These are phyloP conservation scores for Lophura nycthemera DNA, from an alignment of 2,113 vertebrate species.

Conservation along the genomic window DNA sequence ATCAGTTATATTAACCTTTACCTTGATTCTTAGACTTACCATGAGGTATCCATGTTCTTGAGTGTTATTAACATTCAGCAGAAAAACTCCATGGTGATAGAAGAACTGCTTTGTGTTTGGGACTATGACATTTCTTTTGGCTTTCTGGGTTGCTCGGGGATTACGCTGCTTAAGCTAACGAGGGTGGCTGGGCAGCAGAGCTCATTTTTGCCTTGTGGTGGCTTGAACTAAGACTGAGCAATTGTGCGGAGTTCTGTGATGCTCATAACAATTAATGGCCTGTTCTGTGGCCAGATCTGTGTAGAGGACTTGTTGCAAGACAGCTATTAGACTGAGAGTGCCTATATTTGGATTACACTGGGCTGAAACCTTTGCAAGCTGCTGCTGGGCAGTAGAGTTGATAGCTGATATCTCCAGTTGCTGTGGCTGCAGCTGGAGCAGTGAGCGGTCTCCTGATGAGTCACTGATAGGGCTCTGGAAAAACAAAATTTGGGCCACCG, in stretches of 20 bases:
- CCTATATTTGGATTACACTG: not conserved
- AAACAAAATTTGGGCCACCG: accelerated
- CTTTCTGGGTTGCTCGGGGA: not conserved
- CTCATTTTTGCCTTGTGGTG: not conserved
- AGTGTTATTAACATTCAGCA: not conserved
- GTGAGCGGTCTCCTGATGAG: not conserved
- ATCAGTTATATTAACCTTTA: not conserved
- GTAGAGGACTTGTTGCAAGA: not conserved
- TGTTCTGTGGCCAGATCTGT: not conserved
- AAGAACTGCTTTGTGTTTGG: not conserved
- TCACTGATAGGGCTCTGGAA: not conserved
- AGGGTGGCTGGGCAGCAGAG: not conserved
- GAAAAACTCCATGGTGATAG: not conserved
- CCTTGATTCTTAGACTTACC: not conserved
- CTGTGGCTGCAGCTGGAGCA: not conserved
- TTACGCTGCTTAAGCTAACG: accelerated
- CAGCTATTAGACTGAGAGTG: not conserved
- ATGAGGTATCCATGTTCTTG: not conserved
- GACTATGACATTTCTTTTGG: not conserved
- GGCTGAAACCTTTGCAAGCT: not conserved
- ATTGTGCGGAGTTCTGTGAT: not conserved
- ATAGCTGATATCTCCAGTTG: not conserved
- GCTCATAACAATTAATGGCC: not conserved
- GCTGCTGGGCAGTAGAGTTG: not conserved
- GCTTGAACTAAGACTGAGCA: not conserved